Evolutionary conservation across 2,113 vertebrate species (phyloP).

Genomic region (Chinchilla lanigera): DNA sequence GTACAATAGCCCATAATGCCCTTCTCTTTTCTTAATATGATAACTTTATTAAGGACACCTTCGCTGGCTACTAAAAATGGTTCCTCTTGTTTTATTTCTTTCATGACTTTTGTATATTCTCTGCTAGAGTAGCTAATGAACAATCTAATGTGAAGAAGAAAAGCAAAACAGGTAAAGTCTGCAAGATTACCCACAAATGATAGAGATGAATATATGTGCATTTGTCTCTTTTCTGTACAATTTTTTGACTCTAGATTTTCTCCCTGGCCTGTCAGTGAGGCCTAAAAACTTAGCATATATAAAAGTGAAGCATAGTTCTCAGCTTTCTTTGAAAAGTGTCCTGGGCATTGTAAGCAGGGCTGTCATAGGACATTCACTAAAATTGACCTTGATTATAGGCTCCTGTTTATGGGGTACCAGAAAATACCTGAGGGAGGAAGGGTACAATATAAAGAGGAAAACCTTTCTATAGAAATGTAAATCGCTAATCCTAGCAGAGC

Average conservation of each 20-base stretch:
- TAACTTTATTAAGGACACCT: background rate
- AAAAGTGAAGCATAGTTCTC: background rate
- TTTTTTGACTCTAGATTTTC: background rate
- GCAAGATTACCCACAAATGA: background rate
- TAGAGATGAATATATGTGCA: background rate
- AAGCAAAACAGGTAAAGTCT: background rate
- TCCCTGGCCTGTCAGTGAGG: background rate
- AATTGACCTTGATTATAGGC: background rate
- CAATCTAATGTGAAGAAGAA: background rate
- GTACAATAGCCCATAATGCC: accelerated
- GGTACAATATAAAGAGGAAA: background rate
- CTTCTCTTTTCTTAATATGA: background rate
- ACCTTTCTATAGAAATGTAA: background rate
- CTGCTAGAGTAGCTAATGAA: background rate
- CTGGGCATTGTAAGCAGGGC: background rate
- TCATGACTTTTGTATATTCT: background rate
- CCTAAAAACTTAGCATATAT: background rate
- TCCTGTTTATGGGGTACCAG: background rate
- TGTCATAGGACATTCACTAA: slow-evolving; percentile 24
- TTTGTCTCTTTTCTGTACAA: background rate
- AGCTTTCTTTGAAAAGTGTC: background rate
- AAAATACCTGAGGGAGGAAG: background rate
- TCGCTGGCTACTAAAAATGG: background rate
- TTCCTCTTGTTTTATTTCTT: background rate
- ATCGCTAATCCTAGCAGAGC: background rate